phyloP scores from a whole-genome alignment of 2,113 vertebrate genomes.

The Brachypteracias leptosomus region DNA sequence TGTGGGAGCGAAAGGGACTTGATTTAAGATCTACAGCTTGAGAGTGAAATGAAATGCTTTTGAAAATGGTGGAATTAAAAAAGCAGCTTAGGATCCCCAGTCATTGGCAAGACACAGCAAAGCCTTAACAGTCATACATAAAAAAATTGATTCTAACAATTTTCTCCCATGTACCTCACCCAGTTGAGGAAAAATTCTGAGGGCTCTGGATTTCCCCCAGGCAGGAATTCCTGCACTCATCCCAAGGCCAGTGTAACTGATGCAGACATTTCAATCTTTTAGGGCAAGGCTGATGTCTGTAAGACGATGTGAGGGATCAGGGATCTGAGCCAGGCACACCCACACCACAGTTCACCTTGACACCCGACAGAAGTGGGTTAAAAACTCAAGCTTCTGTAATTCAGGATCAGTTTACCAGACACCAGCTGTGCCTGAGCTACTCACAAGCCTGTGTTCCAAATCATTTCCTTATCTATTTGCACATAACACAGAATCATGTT shows the following conservation, averaged over 20 bases:
- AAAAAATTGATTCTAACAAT: neutral
- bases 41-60: constrained; percentile 46
- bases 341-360: neutral
- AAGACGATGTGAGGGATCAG: rapidly evolving
- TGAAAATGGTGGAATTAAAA: constrained; percentile 55
- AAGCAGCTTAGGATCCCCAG: constrained; percentile 26
- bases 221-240: neutral
- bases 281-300: neutral
- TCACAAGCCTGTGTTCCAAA: neutral
- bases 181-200: neutral
- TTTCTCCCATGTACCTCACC: neutral
- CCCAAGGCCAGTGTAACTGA: neutral
- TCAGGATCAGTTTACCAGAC: constrained; percentile 23
- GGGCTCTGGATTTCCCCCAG: neutral
- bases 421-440: constrained; percentile 13
- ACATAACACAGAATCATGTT: constrained; percentile 42
- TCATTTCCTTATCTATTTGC: constrained; percentile 57
- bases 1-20: constrained; percentile 41
- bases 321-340: neutral
- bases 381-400: neutral
- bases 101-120: neutral
- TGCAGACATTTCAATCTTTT: neutral
- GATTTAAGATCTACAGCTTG: constrained; percentile 56
- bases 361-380: neutral
- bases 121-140: neutral